Evolutionary conservation across 2,888 invertebrate species (phyloP).

Genomic region (Drosophila nr. perissopoda): DNA sequence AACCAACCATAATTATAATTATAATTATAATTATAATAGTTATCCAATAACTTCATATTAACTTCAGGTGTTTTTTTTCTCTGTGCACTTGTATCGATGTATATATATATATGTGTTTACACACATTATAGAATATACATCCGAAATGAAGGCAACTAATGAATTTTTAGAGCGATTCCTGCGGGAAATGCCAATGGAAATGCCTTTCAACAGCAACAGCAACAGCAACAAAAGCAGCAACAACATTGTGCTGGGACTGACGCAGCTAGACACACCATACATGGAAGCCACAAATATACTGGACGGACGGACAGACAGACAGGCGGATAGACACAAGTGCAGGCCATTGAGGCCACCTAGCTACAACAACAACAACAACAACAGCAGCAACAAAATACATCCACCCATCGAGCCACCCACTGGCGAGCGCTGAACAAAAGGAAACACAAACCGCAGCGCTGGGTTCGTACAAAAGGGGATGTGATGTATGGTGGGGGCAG

Average conservation of each 20-base stretch:
- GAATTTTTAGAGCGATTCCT: slow-evolving; percentile 76
- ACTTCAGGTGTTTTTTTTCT: background rate
- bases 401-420: slow-evolving; percentile 45
- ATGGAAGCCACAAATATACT: slow-evolving; percentile 63
- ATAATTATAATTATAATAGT: too few species aligned
- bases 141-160: slow-evolving; percentile 72
- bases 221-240: slow-evolving; percentile 2
- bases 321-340: slow-evolving; percentile 29
- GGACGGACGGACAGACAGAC: slow-evolving; percentile 16
- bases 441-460: slow-evolving; percentile 73
- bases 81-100: background rate
- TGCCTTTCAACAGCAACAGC: slow-evolving; percentile 23
- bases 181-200: slow-evolving; percentile 63
- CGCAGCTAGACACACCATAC: slow-evolving; percentile 43
- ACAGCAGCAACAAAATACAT: slow-evolving; percentile 6
- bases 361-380: background rate
- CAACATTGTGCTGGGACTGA: slow-evolving; percentile 24
- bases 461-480: slow-evolving; percentile 14
- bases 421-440: slow-evolving; percentile 57
- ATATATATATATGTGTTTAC: background rate
- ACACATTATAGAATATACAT: slow-evolving; percentile 47
- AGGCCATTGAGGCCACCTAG: slow-evolving; percentile 35
- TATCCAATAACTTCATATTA: background rate
- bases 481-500: background rate
- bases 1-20: too few species aligned